Evolutionary conservation across 1,140 invertebrate species (phyloP).

Genomic region (Orussus abietinus): DNA sequence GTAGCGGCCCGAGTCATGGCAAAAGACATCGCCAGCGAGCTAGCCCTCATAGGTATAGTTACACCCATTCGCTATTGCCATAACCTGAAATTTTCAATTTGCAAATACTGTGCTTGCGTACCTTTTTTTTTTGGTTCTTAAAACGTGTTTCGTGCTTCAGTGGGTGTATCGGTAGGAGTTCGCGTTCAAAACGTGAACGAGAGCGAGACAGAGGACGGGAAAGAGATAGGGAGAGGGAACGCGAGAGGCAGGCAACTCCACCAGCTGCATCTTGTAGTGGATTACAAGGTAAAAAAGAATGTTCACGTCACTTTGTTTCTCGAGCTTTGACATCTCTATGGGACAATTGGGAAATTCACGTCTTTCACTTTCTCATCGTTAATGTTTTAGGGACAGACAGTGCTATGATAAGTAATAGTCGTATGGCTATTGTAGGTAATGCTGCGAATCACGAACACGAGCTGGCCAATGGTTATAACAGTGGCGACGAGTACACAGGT

Average conservation of each 20-base stretch:
- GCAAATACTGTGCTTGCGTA: no score
- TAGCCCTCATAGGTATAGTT: slow-evolving; percentile 54
- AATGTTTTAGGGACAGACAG: slow-evolving; percentile 31
- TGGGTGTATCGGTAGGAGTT: slow-evolving; percentile 38
- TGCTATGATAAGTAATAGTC: slow-evolving; percentile 34
- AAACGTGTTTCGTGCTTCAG: slow-evolving; percentile 17
- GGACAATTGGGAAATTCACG: no score
- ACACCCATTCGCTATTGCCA: slow-evolving; percentile 4
- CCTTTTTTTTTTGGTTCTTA: no score
- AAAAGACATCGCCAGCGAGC: slow-evolving; percentile 58
- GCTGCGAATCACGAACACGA: slow-evolving; percentile 40
- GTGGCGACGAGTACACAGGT: slow-evolving; percentile 70
- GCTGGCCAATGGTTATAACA: slow-evolving; percentile 64
- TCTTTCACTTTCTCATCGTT: no score
- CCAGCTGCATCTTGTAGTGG: slow-evolving; percentile 43
- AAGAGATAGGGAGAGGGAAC: slow-evolving; percentile 44
- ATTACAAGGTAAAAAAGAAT: slow-evolving; percentile 31
- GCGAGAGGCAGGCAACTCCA: slow-evolving; percentile 43
- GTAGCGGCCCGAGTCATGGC: slow-evolving; percentile 55
- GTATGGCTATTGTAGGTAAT: slow-evolving; percentile 34
- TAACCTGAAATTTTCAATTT: slow-evolving; percentile 2
- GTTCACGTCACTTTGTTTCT: no score
- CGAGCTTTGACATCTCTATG: no score
- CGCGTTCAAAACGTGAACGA: slow-evolving; percentile 43
- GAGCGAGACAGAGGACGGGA: slow-evolving; percentile 40